A percentile compares a stretch with the other conserved stretches of the same genome.
Evolutionary conservation across 2,113 vertebrate genomes (phyloP).

Genomic region (Lasiurus borealis): DNA sequence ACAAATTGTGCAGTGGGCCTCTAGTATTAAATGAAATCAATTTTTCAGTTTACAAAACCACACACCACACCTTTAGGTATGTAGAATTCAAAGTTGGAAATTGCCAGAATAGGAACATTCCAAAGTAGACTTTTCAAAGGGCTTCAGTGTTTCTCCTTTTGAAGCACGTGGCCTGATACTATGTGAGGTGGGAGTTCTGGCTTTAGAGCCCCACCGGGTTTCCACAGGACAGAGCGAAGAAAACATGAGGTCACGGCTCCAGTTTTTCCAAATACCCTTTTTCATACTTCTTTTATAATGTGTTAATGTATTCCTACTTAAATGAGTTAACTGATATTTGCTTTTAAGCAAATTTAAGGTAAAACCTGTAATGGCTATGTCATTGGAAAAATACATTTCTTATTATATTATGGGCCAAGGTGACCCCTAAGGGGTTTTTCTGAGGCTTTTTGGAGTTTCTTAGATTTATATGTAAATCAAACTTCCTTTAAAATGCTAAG

Average conservation of each 20-base stretch:
- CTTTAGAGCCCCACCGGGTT: neutral
- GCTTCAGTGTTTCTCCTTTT: slow-evolving; percentile 19
- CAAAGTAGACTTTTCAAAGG: neutral
- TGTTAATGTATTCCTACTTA: slow-evolving; percentile 67
- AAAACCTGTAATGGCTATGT: slow-evolving; percentile 89
- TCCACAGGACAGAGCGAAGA: neutral
- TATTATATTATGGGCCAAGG: slow-evolving; percentile 68
- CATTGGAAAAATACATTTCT: slow-evolving; percentile 86
- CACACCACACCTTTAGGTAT: neutral
- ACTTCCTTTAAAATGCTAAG: slow-evolving; percentile 50
- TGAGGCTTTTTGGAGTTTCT: slow-evolving; percentile 57
- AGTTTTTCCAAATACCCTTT: neutral
- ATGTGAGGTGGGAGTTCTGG: neutral
- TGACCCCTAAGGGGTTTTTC: slow-evolving; percentile 82
- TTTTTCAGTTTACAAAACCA: neutral
- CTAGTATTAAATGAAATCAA: slow-evolving; percentile 1
- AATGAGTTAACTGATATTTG: slow-evolving; percentile 84
- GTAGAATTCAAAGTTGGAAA: slow-evolving; percentile 34
- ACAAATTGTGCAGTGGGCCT: no score
- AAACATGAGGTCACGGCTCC: neutral
- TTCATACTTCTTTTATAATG: slow-evolving; percentile 69
- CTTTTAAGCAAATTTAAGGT: slow-evolving; percentile 88
- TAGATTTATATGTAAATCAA: slow-evolving; percentile 53
- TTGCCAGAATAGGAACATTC: neutral
- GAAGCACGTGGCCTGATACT: slow-evolving; percentile 17